Percentiles rank a stretch among this genome's conserved stretches.
phyloP scores from a whole-genome alignment of 2,888 invertebrate species.

The Cryptus armator region DNA sequence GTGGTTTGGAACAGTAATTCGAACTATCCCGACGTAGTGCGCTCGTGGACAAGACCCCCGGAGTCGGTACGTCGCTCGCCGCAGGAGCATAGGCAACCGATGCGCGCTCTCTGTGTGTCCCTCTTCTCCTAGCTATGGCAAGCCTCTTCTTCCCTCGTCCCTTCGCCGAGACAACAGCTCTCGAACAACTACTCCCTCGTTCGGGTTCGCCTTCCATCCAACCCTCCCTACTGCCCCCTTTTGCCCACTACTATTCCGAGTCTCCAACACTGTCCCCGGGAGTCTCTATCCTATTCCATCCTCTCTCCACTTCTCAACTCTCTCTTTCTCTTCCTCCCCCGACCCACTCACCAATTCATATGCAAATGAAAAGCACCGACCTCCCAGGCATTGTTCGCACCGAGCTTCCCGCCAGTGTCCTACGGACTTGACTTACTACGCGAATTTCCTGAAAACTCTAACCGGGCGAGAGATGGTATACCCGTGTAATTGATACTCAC shows the following conservation, averaged over 20 bases:
- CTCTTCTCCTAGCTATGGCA: slow-evolving; percentile 24
- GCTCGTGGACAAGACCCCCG: slow-evolving; percentile 72
- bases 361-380: slow-evolving; percentile 83
- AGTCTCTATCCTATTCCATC: slow-evolving; percentile 15
- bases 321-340: slow-evolving; percentile 31
- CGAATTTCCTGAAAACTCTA: slow-evolving; percentile 84
- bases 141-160: slow-evolving; percentile 9
- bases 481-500: slow-evolving; percentile 83
- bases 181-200: slow-evolving; percentile 50
- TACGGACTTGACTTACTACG: slow-evolving; percentile 82
- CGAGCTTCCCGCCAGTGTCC: slow-evolving; percentile 77
- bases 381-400: slow-evolving; percentile 81
- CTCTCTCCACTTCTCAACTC: slow-evolving; percentile 37
- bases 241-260: slow-evolving; percentile 17
- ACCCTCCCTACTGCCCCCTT: not conserved
- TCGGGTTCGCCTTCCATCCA: slow-evolving; percentile 27
- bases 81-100: slow-evolving; percentile 44
- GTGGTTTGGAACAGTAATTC: slow-evolving; percentile 73
- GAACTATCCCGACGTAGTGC: slow-evolving; percentile 73
- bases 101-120: slow-evolving; percentile 36
- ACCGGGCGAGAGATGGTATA: slow-evolving; percentile 72
- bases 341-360: slow-evolving; percentile 82
- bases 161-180: slow-evolving; percentile 19
- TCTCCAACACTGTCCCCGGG: slow-evolving; percentile 34
- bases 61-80: slow-evolving; percentile 49